phyloP scores from a whole-genome alignment of 2,113 vertebrate genomes.

The Aptenodytes patagonicus region DNA sequence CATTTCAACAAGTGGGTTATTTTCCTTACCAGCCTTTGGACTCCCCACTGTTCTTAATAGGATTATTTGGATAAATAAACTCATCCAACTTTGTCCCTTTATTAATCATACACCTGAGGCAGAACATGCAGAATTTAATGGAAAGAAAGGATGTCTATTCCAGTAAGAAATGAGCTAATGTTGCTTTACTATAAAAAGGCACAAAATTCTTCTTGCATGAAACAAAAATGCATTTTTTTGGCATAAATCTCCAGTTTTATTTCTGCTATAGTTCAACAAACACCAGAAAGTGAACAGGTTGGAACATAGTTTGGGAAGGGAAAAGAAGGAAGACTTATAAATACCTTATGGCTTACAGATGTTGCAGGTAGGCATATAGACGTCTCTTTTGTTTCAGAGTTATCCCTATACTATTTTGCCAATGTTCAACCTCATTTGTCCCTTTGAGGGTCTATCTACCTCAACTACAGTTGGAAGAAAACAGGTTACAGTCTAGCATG shows the following conservation, averaged over 20 bases:
- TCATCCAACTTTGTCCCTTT: background rate
- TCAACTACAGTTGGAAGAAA: background rate
- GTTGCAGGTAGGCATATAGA: background rate
- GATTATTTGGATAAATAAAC: constrained; percentile 47
- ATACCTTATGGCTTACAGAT: background rate
- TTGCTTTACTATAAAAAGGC: background rate
- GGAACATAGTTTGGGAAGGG: background rate
- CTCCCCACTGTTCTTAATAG: background rate
- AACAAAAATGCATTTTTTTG: background rate
- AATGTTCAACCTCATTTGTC: background rate
- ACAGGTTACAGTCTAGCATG: background rate
- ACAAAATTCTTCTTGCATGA: background rate
- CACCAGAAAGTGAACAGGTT: background rate
- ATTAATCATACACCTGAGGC: background rate
- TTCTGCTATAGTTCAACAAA: background rate
- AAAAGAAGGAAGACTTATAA: background rate
- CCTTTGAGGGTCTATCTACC: background rate
- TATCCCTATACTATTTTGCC: background rate
- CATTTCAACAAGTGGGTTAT: constrained; percentile 17
- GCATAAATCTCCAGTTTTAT: background rate
- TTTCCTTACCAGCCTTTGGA: constrained; percentile 20
- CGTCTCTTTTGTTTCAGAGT: background rate
- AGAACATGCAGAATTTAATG: background rate
- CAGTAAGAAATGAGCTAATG: background rate
- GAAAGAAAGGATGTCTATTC: background rate